Evolutionary conservation across 1,140 invertebrate genomes (phyloP).

Genomic region (Pseudachorutes palmiensis): DNA sequence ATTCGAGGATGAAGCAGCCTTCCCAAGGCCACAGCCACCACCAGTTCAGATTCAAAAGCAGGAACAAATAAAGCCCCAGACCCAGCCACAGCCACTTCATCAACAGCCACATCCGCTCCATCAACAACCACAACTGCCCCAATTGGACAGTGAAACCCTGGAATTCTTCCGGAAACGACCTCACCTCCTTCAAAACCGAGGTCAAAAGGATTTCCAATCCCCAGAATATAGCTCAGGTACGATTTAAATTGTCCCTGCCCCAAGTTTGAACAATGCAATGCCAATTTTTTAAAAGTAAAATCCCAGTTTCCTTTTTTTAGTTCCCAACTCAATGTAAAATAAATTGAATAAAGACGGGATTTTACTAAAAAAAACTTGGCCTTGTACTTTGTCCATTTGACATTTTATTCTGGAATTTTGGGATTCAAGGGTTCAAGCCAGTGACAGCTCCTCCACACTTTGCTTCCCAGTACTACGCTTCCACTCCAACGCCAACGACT

Average conservation of each 20-base stretch:
- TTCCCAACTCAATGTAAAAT: background rate
- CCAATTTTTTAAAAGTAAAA: background rate
- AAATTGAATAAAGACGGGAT: background rate
- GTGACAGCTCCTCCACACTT: conserved; percentile 21
- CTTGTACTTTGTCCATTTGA: too few relatives aligned
- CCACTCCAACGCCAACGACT: conserved; percentile 13
- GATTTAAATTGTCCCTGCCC: background rate
- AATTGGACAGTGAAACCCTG: conserved; percentile 28
- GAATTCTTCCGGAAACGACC: conserved; percentile 37
- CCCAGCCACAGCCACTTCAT: background rate
- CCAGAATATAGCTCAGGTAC: conserved; percentile 18
- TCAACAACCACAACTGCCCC: conserved; percentile 2
- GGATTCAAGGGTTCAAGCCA: conserved; percentile 32
- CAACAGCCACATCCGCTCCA: background rate
- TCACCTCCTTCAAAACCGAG: conserved; percentile 25
- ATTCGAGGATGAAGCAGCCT: conserved; percentile 18
- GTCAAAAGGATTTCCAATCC: background rate
- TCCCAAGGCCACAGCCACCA: background rate
- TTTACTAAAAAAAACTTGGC: background rate
- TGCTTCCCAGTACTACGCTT: conserved; percentile 30
- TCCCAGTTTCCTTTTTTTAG: background rate
- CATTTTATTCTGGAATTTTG: too few relatives aligned
- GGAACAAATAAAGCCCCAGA: too few relatives aligned
- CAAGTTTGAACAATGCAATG: background rate
- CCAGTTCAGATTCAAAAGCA: background rate